Conservation (phyloP, 2,113 vertebrate genomes). For the Caloenas nicobarica region DNA sequence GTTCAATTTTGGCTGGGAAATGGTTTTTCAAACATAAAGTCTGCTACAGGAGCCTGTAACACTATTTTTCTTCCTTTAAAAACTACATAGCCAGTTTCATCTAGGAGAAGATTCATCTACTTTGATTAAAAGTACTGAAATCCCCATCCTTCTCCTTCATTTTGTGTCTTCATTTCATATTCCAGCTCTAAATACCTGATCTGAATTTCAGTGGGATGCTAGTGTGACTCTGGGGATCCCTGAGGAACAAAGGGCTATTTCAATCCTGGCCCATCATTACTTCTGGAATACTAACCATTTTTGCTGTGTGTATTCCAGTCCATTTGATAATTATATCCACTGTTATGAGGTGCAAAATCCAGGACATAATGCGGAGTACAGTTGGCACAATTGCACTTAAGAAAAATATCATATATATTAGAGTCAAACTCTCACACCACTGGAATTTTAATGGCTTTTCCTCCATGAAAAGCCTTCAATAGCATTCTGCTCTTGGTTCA, state of each 20-base stretch:
- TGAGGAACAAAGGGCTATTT: not conserved
- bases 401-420: not conserved
- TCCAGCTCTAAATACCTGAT: slow-evolving; percentile 7
- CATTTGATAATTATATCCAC: not conserved
- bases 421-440: not conserved
- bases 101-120: not conserved
- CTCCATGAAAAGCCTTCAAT: not conserved
- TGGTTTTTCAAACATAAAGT: not conserved
- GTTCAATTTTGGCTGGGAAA: not conserved
- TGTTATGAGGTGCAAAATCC: not conserved
- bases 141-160: not conserved
- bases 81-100: not conserved
- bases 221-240: not conserved
- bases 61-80: not conserved
- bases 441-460: not conserved
- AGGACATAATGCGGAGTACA: not conserved
- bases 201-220: slow-evolving; percentile 9
- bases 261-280: not conserved
- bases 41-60: not conserved
- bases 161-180: not conserved
- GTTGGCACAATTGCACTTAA: not conserved
- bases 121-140: not conserved
- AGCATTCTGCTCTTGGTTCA: not conserved
- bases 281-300: slow-evolving; percentile 5
- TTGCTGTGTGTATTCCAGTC: not conserved